phyloP scores from a whole-genome alignment of 2,113 vertebrate genomes.

The Coturnix japonica region DNA sequence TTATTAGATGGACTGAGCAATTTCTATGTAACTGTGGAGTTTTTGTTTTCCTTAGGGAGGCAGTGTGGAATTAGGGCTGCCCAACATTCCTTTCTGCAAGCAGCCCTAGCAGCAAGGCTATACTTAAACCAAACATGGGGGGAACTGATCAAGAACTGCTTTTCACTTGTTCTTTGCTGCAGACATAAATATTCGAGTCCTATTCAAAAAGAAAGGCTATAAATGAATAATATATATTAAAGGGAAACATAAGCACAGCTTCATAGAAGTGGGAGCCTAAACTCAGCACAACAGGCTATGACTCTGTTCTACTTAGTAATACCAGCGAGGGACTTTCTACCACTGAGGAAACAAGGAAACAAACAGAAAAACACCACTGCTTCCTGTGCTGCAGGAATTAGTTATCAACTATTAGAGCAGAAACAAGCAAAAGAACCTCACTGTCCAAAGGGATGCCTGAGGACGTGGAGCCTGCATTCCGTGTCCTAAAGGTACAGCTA shows the following conservation, averaged over 20 bases:
- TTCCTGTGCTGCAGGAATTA: not conserved
- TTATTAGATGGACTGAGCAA: not conserved
- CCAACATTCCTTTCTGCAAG: not conserved
- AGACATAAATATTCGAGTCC: not conserved
- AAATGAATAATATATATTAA: not conserved
- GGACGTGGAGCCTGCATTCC: not conserved
- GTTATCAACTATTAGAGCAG: not conserved
- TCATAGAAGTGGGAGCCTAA: not conserved
- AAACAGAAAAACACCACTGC: not conserved
- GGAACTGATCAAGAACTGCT: not conserved
- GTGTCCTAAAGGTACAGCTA: not conserved
- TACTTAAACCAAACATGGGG: not conserved
- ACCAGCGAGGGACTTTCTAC: not conserved
- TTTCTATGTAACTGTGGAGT: not conserved
- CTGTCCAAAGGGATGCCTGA: not conserved
- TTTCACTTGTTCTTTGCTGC: not conserved
- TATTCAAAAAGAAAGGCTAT: not conserved
- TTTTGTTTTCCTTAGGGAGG: not conserved
- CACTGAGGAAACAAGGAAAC: not conserved
- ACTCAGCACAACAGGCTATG: not conserved
- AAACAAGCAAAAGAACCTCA: not conserved
- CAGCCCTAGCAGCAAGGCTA: not conserved
- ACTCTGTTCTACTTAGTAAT: not conserved
- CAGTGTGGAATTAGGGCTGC: not conserved
- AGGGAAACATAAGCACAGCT: not conserved